Evolutionary conservation across 2,888 invertebrate species (phyloP).

Genomic region (Aspidapion aeneum): DNA sequence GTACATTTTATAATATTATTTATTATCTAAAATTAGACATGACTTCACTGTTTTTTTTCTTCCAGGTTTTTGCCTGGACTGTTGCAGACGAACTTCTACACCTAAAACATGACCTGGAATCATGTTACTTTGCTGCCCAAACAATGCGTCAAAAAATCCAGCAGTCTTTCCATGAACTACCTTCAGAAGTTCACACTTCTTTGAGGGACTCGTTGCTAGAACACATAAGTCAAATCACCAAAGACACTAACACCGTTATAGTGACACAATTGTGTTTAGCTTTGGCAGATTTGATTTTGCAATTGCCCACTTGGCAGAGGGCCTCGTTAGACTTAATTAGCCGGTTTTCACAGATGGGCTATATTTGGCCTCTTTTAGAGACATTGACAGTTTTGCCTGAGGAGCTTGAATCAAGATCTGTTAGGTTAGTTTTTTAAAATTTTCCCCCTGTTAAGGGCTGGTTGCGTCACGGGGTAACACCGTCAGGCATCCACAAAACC

Average conservation of each 20-base stretch:
- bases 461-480: no score
- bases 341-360: conserved; percentile 62
- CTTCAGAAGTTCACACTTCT: conserved; percentile 76
- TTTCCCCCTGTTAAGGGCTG: no score
- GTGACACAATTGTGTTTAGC: conserved; percentile 92
- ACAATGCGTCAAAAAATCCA: conserved; percentile 97
- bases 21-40: no score
- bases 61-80: conserved; percentile 95
- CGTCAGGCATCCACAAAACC: no score
- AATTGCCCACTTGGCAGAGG: conserved; percentile 91
- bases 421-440: conserved; percentile 58
- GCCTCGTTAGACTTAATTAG: conserved; percentile 82
- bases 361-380: conserved; percentile 83
- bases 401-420: conserved; percentile 80
- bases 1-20: no score
- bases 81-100: conserved; percentile 92
- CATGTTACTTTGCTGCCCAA: conserved; percentile 97
- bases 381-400: conserved; percentile 93
- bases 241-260: conserved; percentile 74
- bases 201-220: conserved; percentile 86
- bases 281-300: conserved; percentile 87
- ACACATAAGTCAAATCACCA: conserved; percentile 78
- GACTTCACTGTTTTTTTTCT: no score
- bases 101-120: conserved; percentile 82
- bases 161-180: conserved; percentile 87